Conservation (phyloP, 2,888 invertebrate species). For the Trisateles emortualis region DNA sequence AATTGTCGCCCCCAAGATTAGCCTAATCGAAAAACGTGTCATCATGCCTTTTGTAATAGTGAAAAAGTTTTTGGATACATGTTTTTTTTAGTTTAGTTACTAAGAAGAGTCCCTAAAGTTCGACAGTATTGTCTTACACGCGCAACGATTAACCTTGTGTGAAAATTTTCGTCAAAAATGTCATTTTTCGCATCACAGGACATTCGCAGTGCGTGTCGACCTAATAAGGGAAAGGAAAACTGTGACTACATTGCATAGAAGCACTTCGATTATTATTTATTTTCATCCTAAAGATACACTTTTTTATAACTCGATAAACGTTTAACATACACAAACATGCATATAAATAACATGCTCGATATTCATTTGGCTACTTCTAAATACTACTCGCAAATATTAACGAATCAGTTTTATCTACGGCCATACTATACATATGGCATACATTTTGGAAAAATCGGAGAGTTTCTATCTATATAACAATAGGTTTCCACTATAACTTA, state of each 20-base stretch:
- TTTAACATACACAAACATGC: constrained; percentile 79
- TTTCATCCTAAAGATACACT: constrained; percentile 80
- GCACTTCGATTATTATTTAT: constrained; percentile 69
- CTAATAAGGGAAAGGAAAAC: constrained; percentile 57
- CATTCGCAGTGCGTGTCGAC: constrained; percentile 22
- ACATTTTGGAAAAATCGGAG: constrained; percentile 61
- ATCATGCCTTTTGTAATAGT: constrained; percentile 70
- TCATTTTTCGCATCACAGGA: neutral
- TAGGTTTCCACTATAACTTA: constrained; percentile 76
- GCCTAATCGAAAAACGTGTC: constrained; percentile 65
- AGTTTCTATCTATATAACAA: constrained; percentile 70
- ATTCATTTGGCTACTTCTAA: constrained; percentile 77
- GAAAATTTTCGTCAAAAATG: neutral
- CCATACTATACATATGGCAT: constrained; percentile 67
- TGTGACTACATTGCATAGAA: constrained; percentile 72
- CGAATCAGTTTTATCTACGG: constrained; percentile 77
- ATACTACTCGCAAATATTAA: constrained; percentile 79
- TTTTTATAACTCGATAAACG: constrained; percentile 76
- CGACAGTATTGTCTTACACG: constrained; percentile 33
- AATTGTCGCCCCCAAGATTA: constrained; percentile 68
- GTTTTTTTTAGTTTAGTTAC: constrained; percentile 64
- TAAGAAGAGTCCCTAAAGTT: constrained; percentile 65
- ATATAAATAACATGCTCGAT: constrained; percentile 75
- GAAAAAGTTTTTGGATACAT: constrained; percentile 76
- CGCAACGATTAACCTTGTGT: constrained; percentile 18